Evolutionary conservation across 2,797 vertebrate species (phyloP), one percentile per base, ranked within the genome.

Genomic region (Neomorphus geoffroyi): DNA sequence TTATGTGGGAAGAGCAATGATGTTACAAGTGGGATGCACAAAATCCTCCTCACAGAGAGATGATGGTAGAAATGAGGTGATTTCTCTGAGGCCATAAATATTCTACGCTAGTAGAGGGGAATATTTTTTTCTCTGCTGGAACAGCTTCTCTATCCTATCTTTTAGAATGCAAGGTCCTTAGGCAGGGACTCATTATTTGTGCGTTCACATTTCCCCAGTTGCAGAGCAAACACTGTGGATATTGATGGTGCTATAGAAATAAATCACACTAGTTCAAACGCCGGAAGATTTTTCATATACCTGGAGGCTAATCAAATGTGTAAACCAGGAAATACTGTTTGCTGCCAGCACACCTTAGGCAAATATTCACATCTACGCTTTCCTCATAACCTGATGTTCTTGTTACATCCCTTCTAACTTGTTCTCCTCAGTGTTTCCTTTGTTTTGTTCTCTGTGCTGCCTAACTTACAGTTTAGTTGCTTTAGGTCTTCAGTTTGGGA

Each of bases 251-350:
- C 51, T 93, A 37, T 6, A 28, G 85, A 75, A 93, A 94, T 80
- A 88, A 94, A 88, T 48, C 90, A 35, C 73, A 28, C 22, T 1
- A 11, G 16, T 74, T 79, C 77, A 72, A 92, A 84, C 0, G 0
- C 48, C 71, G 91, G 35, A 22, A 87, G 19, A 2, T 75, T 88
- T 96, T 92, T 84, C 51, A 32, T 82, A 80, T 3, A 69, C 61
- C 78, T 96, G 89, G 75, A 96, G 93, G 65, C 70, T 88, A 91
- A 91, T 89, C 35, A 83, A 82, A 82, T 75, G 65, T 86, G 91
- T 85, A 53, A 86, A 89, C 79, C 66, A 88, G 79, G 92, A 94
- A 95, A 60, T 8, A 26, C 33, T 82, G 10, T 50, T 64, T 80
- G 80, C 86, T 94, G 79, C 88, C 84, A 91, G 69, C 74, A 57